phyloP scores from a whole-genome alignment of 2,113 vertebrate genomes.

The Gymnorhina tibicen region DNA sequence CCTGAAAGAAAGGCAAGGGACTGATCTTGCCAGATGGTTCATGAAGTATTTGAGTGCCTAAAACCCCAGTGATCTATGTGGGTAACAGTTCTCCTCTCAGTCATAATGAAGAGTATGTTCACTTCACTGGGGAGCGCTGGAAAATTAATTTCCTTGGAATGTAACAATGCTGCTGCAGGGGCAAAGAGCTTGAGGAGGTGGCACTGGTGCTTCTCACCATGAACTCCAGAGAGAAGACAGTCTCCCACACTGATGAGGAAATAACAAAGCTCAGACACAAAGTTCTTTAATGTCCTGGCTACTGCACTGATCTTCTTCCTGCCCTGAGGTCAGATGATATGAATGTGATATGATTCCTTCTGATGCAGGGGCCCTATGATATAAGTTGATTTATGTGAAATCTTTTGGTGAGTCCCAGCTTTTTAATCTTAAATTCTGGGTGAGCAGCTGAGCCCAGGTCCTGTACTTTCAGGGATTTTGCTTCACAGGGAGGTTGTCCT shows the following conservation, averaged over 20 bases:
- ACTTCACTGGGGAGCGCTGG: neutral
- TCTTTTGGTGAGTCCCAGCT: neutral
- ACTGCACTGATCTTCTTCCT: neutral
- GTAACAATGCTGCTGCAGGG: neutral
- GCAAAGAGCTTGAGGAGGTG: neutral
- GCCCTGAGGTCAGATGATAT: neutral
- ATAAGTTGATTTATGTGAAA: neutral
- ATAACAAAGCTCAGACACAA: neutral
- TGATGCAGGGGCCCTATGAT: neutral
- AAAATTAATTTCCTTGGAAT: neutral
- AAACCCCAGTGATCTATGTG: neutral
- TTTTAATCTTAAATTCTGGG: neutral
- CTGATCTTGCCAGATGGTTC: neutral
- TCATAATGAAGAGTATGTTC: neutral
- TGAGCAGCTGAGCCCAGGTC: neutral
- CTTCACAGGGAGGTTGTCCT: neutral
- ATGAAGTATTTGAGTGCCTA: neutral
- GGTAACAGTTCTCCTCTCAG: neutral
- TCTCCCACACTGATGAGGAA: neutral
- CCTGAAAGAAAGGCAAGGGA: neutral
- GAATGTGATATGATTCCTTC: neutral
- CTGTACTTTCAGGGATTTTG: neutral
- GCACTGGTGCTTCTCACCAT: neutral
- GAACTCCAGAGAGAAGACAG: neutral
- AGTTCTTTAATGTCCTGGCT: neutral